These are phyloP conservation scores for Metaphire vulgaris DNA, from an alignment of 1,140 invertebrate species.

Conservation along the genomic window DNA sequence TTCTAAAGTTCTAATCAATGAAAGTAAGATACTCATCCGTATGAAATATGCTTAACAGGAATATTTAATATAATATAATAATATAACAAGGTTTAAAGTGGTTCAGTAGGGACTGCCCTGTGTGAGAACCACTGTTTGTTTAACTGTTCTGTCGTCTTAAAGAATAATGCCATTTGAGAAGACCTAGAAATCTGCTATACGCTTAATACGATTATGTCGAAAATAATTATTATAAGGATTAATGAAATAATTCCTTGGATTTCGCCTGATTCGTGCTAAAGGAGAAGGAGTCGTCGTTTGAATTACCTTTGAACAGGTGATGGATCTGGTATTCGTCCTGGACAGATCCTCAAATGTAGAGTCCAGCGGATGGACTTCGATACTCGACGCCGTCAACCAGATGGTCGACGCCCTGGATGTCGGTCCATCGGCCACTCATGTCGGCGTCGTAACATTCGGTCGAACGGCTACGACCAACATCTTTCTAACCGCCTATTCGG, in stretches of 20 bases:
- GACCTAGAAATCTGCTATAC: too few species aligned
- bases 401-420: slow-evolving; percentile 21
- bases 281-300: background rate
- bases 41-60: too few species aligned
- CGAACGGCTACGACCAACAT: background rate
- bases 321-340: slow-evolving; percentile 14
- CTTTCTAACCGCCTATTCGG: slow-evolving; percentile 5
- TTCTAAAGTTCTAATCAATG: too few species aligned
- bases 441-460: slow-evolving; percentile 20
- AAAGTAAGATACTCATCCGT: too few species aligned
- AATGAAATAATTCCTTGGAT: background rate
- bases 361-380: slow-evolving; percentile 8
- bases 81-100: too few species aligned
- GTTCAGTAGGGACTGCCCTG: too few species aligned
- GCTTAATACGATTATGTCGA: too few species aligned
- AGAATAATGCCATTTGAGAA: background rate
- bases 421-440: slow-evolving; percentile 5
- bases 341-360: background rate
- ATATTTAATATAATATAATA: too few species aligned
- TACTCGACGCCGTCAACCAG: slow-evolving; percentile 18
- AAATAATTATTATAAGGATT: too few species aligned
- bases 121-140: too few species aligned
- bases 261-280: background rate
- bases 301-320: background rate
- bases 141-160: background rate